Base-by-base conservation (phyloP, 2,797 vertebrate genomes). In the Yasuhikotakia modesta region DNA sequence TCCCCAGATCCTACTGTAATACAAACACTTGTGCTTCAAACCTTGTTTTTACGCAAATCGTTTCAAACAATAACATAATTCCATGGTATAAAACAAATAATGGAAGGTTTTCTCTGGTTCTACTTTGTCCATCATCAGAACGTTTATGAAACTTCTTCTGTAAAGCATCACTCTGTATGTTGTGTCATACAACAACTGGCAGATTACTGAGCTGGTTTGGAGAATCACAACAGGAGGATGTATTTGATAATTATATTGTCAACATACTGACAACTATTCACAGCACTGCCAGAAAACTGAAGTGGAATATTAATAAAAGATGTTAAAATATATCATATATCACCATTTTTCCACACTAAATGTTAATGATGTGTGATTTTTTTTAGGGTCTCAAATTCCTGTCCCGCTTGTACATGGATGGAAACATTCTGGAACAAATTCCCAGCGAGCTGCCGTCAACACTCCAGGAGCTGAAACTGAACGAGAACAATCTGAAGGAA, bases 381-480 rank as follows among this genome's bases (percentile, higher is more conserved):
- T 60, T 27, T 27, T 86, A 99, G 98, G 87, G 85, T 80, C 90
- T 99, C 86, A 96, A 94, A 92, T 94, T 93, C 86, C 88, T 99
- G 73, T 93, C 87, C 17, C 94, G 95, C 50, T 90, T 99, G 76
- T 97, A 98, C 87, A 82, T 99, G 93, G 96, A 98, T 52, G 95
- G 93, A 87, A 99, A 99, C 83, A 90, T 93, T 81, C 90, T 99
- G 39, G 89, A 90, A 11, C 81, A 84, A 0, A 89, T 98, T 79
- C 97, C 97, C 45, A 71, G 88, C 73, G 88, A 89, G 81, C 87
- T 99, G 60, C 96, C 98, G 35, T 76, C 93, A n/a, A 89, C 93
- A 43, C 87, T 99, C 78, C 95, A 97, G 87, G 98, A 99, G 90
- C 92, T 99, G 77, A 99, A 97, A 93, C 90, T 99, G 90, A 99